Percentiles rank a stretch among this genome's conserved stretches.
Evolutionary conservation across 2,113 vertebrate genomes (phyloP).

Genomic region (Aptenodytes forsteri): DNA sequence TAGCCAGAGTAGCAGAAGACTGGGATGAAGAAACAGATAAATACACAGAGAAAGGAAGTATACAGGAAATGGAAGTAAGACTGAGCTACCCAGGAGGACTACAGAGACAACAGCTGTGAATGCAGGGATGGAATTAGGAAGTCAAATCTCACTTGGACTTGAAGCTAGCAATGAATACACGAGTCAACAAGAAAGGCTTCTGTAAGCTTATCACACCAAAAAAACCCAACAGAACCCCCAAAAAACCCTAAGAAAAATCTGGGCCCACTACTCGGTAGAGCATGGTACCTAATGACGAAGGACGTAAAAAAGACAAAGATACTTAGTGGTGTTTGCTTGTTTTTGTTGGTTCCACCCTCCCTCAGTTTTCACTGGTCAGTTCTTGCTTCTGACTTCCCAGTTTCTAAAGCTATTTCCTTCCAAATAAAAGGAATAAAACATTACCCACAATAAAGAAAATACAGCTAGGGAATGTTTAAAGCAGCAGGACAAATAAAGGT

Average conservation of each 20-base stretch:
- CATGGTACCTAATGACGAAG: neutral
- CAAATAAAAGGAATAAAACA: neutral
- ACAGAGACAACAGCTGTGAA: neutral
- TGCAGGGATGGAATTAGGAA: neutral
- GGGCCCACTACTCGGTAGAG: neutral
- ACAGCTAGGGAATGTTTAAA: neutral
- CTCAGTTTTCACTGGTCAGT: neutral
- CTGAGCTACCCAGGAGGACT: neutral
- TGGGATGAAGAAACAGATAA: neutral
- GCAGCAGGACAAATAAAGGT: neutral
- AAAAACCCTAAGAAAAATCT: neutral
- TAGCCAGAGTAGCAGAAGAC: neutral
- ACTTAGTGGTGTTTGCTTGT: neutral
- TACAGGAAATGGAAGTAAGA: neutral
- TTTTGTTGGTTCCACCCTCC: neutral
- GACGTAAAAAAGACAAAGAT: neutral
- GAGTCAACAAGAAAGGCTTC: neutral
- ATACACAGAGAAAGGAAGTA: neutral
- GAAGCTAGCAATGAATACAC: neutral
- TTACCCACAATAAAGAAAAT: neutral
- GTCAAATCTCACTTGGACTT: neutral
- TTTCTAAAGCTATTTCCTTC: neutral
- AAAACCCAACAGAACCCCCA: neutral
- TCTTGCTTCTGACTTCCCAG: neutral
- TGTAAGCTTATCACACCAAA: neutral